These are phyloP conservation scores for Sitobion miscanthi DNA, from an alignment of 1,140 invertebrate genomes.

Conservation along the genomic window DNA sequence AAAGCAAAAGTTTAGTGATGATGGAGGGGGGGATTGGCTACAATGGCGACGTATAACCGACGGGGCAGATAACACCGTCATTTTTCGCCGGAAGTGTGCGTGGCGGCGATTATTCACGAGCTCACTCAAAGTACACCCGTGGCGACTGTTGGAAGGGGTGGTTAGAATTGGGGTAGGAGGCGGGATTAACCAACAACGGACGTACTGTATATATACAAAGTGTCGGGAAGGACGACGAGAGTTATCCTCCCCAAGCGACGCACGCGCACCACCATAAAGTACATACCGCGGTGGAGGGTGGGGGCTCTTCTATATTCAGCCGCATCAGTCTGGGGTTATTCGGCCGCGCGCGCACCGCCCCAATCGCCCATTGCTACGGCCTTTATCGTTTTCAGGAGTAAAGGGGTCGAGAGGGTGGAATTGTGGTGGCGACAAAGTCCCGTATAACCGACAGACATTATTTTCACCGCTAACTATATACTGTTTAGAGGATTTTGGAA, in stretches of 20 bases:
- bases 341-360: neutral
- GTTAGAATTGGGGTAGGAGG: neutral
- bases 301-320: neutral
- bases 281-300: neutral
- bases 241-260: neutral
- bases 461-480: neutral
- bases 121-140: neutral
- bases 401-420: neutral
- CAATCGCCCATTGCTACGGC: neutral
- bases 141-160: neutral
- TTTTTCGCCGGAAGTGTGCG: slow-evolving; percentile 4
- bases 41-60: neutral
- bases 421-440: neutral
- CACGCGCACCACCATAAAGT: neutral
- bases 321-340: neutral
- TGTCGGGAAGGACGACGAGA: neutral
- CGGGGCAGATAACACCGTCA: neutral
- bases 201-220: neutral
- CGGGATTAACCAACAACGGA: slow-evolving; percentile 11
- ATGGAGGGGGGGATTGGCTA: neutral
- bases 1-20: neutral
- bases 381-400: neutral
- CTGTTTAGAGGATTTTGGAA: neutral
- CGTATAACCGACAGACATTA: neutral
- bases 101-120: neutral